Base-by-base conservation (phyloP, 2,888 invertebrate genomes). In the Dicyrtomina minuta region DNA sequence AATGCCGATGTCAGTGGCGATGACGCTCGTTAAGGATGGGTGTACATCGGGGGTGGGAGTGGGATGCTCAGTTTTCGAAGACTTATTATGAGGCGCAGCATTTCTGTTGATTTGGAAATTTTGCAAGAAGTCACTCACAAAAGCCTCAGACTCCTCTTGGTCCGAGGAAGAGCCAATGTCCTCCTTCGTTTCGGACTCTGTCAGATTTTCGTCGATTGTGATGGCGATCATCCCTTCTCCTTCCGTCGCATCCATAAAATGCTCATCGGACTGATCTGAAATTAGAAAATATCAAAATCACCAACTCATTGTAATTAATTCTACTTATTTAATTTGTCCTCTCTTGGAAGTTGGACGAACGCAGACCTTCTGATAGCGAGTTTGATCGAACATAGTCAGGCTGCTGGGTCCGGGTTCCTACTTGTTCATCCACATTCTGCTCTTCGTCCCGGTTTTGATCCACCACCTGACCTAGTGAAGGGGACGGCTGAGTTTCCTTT, bases 121-220 rank as follows among this genome's bases (percentile, higher is more conserved):
- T 66, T 77, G 74, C 61, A 77, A 73, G 60, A 77, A 74, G 24
- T 74, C 72, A 70, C 73, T 76, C 24, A 73, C 62, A 61, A 73
- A 59, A 3, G 70, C 72, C 56, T 77, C 75, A 39, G 74, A 68
- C 20, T 75, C 74, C 49, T 76, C 76, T 15, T 69, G 66, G 17
- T 75, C 74, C 24, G 71, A 69, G 33, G 71, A 70, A 22, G 74
- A 56, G 44, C 66, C 72, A 1, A 65, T 71, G 69, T 62, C 51
- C 10, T 66, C 70, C 53, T 53, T 59, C 13, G 27, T 8, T 22
- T 24, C 44, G 22, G 27, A 2, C 22, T 59, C 59, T 3, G 41
- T 5, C 13, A 55, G 22, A 8, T n/a, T 26, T 24, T 65, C 64
- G 12, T 53, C 58, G 15, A 27, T 33, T n/a, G n/a, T n/a, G 13